phyloP scores from a whole-genome alignment of 2,888 invertebrate species.

The Drosophila nr. perissopoda region DNA sequence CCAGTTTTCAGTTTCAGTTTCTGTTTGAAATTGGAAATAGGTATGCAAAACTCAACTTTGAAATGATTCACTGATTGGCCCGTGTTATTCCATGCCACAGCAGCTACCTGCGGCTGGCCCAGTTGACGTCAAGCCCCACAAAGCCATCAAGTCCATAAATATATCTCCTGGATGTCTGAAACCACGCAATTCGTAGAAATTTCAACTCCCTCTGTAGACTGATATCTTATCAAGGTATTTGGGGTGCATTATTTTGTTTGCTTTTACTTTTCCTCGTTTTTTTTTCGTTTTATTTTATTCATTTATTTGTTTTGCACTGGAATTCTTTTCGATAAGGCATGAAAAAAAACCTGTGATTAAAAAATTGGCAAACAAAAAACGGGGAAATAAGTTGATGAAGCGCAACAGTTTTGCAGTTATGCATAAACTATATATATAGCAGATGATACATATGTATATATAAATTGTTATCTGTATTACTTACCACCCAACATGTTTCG shows the following conservation, averaged over 20 bases:
- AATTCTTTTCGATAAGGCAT: conserved; percentile 57
- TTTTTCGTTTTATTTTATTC: conserved; percentile 12
- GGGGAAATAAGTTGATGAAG: conserved; percentile 4
- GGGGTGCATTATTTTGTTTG: conserved; percentile 35
- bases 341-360: conserved; percentile 12
- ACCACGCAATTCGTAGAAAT: conserved; percentile 48
- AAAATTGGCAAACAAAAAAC: conserved; percentile 5
- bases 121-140: conserved; percentile 25
- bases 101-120: background rate
- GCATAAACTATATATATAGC: conserved; percentile 18
- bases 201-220: conserved; percentile 4
- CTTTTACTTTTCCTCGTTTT: conserved; percentile 13
- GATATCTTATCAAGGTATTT: conserved; percentile 68
- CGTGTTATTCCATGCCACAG: background rate
- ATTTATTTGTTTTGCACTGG: conserved; percentile 39
- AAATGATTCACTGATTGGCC: conserved; percentile 6
- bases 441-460: conserved; percentile 4
- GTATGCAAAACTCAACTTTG: conserved; percentile 25
- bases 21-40: conserved; percentile 29
- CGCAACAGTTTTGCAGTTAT: conserved; percentile 40
- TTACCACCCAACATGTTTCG: conserved; percentile 99
- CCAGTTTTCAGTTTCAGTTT: conserved; percentile 47
- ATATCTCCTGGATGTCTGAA: conserved; percentile 21
- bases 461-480: conserved; percentile 46
- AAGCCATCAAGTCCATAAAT: conserved; percentile 14